Base-by-base conservation (phyloP, 2,797 vertebrate genomes). In the Tangara arthus region DNA sequence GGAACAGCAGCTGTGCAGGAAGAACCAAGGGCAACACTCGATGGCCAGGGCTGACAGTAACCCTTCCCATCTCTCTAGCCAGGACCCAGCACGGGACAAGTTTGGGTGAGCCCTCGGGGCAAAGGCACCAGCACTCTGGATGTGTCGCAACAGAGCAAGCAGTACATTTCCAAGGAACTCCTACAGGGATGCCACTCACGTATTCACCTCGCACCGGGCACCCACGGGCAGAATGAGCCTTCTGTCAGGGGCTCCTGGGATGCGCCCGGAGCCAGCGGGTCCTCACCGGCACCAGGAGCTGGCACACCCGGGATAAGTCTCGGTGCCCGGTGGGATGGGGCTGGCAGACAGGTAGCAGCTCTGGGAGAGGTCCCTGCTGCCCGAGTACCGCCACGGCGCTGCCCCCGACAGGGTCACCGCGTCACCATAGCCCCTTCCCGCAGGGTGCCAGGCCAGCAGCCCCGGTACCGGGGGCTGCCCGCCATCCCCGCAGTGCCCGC, bases 221-320 rank as follows among this genome's bases (percentile, higher is more conserved):
- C 30, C 26, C 35, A 7, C 5, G 0, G 2, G 3, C 80, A 37
- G 28, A 24, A 6, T 0, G 2, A 37, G 41, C 32, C 30, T 5
- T 35, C 49, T 20, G 7, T 0, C 7, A 39, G 24, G 52, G 76
- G 34, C 24, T 59, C 4, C 0, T 0, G 1, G 35, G n/a, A n/a
- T 0, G 2, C 2, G 0, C 20, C 34, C 8, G 3, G 20, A 23
- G 3, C n/a, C 13, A 3, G 30, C 0, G 1, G 35, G 10, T 42
- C 47, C 47, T 15, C 7, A 1, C 13, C 0, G 5, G 24, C 2
- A 12, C 20, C 35, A 1, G 23, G 3, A n/a, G n/a, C 19, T 8
- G n/a, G 11, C 2, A 8, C 49, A 1, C 44, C 5, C 16, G 1
- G 35, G 11, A 9, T 4, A 12, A 56, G 20, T 5, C 8, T 4